A percentile compares a stretch with the other conserved stretches of the same genome.
Conservation (phyloP, 2,888 invertebrate genomes). For the Lucinisca nassula region DNA sequence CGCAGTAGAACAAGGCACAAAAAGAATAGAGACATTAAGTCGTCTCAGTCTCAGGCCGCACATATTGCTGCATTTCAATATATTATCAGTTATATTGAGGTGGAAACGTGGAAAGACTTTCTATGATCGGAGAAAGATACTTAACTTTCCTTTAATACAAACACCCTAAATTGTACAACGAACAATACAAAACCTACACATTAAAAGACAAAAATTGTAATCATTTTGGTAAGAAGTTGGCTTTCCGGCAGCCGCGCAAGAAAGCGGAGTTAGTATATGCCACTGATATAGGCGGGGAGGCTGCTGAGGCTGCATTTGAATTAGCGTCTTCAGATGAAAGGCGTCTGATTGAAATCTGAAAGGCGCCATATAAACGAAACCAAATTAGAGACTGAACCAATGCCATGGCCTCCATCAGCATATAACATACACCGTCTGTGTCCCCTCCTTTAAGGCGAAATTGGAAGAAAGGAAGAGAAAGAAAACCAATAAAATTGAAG, state of each 20-base stretch:
- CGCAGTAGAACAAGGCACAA: slow-evolving; percentile 19
- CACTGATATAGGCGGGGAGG: slow-evolving; percentile 41
- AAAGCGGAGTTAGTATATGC: slow-evolving; percentile 47
- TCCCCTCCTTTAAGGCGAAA: no score
- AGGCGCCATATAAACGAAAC: slow-evolving; percentile 27
- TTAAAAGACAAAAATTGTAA: slow-evolving; percentile 45
- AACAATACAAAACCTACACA: slow-evolving; percentile 56
- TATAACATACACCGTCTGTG: no score
- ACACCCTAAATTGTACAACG: slow-evolving; percentile 37
- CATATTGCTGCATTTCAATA: neutral
- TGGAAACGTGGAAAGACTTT: neutral
- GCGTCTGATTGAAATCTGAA: slow-evolving; percentile 43
- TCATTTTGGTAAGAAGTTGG: slow-evolving; percentile 38
- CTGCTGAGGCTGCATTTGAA: slow-evolving; percentile 61
- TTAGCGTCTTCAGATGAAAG: slow-evolving; percentile 53
- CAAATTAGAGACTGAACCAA: neutral
- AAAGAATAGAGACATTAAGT: neutral
- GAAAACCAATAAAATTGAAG: no score
- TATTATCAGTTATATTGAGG: neutral
- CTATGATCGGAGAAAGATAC: slow-evolving; percentile 43
- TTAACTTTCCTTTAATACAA: slow-evolving; percentile 21
- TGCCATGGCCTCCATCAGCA: neutral
- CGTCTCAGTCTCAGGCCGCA: neutral
- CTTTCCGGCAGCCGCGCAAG: slow-evolving; percentile 43
- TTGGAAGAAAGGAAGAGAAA: no score